phyloP scores from a whole-genome alignment of 1,140 invertebrate genomes.

The Drosophila sechellia region DNA sequence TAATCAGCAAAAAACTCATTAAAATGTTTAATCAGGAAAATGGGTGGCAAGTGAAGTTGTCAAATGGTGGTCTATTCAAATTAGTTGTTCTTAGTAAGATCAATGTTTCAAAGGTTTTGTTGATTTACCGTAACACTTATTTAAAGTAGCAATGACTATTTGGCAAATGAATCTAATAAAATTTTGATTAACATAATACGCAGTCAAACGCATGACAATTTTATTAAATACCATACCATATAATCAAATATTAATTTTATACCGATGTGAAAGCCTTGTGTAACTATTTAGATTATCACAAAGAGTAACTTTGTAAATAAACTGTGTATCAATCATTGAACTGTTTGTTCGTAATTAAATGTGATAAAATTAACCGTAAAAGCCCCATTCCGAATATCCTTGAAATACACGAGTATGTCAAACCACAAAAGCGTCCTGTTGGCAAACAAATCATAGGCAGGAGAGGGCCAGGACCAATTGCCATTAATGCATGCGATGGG shows the following conservation, averaged over 20 bases:
- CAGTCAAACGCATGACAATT: not conserved
- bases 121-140: not conserved
- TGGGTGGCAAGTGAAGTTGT: conserved; percentile 6
- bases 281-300: no score
- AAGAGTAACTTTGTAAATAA: no score
- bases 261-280: no score
- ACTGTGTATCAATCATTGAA: not conserved
- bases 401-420: conserved; percentile 12
- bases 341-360: not conserved
- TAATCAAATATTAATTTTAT: not conserved
- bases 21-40: conserved; percentile 24
- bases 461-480: conserved; percentile 5
- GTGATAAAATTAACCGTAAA: conserved; percentile 22
- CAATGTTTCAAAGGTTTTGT: not conserved
- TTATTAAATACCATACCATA: not conserved
- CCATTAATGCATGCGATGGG: conserved; percentile 34
- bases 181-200: not conserved
- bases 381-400: conserved; percentile 27
- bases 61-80: not conserved
- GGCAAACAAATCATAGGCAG: conserved; percentile 36
- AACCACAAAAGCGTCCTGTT: conserved; percentile 36
- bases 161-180: no score
- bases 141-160: not conserved
- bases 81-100: not conserved
- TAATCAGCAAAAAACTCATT: conserved; percentile 29